Base-by-base conservation (phyloP, 2,888 invertebrate species). In the Leptarthrus brevirostris region DNA sequence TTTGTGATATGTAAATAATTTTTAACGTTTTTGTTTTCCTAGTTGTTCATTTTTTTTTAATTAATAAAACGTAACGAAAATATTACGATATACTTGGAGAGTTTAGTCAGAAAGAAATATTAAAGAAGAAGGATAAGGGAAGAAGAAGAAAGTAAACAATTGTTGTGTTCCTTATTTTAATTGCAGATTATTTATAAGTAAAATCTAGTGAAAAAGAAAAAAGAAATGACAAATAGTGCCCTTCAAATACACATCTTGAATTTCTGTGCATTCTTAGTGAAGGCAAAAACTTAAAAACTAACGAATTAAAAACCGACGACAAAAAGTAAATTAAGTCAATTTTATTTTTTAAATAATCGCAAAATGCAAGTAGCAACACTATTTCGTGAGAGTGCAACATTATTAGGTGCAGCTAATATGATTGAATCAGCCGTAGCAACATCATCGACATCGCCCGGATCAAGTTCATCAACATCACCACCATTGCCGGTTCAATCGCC, bases 331-430 rank as follows among this genome's bases (percentile, higher is more conserved):
- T n/a, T n/a, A n/a, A n/a, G n/a, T n/a, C n/a, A n/a, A n/a, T n/a
- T n/a, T n/a, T n/a, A n/a, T n/a, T n/a, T n/a, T n/a, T n/a, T n/a
- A n/a, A n/a, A n/a, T n/a, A n/a, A n/a, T n/a, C n/a, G n/a, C n/a
- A 61, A 72, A 74, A 90, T 90, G 90, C 90, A 90, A 87, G 89
- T 90, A 85, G 90, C 90, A 81, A 90, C 89, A 84, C 85, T 90
- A 83, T 90, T 90, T 82, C 87, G 89, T 81, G 90, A 90, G 86
- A 89, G 89, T 83, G 87, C 89, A 83, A 89, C 89, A 82, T 86
- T 90, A 83, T 86, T 90, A 81, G 89, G 89, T 81, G 90, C 89
- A 71, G 69, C 74, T 30, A 66, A 24, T 66, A 44, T 40, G 54
- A 30, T 64, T 53, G 66, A 64, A 56, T 66, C 56, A 14, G 16